A percentile compares a stretch with the other conserved stretches of the same genome.
Conservation (phyloP, 2,797 vertebrate genomes). For the Lepidocolaptes lacrymiger region DNA sequence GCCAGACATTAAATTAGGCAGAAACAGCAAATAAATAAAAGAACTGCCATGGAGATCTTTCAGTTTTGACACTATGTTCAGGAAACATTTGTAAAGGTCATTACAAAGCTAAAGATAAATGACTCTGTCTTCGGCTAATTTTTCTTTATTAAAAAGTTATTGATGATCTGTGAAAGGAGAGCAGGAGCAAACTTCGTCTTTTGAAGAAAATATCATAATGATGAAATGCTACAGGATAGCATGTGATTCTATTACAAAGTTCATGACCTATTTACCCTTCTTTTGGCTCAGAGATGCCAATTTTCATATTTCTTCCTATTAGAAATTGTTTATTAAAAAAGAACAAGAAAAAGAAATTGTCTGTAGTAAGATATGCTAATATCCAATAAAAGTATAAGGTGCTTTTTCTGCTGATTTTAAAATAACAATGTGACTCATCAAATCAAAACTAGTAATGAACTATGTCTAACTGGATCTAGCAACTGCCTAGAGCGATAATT, state of each 20-base stretch:
- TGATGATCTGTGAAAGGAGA: slow-evolving; percentile 1
- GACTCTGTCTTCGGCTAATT: slow-evolving; percentile 25
- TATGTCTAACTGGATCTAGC: slow-evolving; percentile 29
- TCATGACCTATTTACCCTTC: neutral
- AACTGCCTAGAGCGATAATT: slow-evolving; percentile 37
- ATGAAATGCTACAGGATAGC: slow-evolving; percentile 11
- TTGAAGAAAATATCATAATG: slow-evolving; percentile 25
- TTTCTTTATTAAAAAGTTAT: slow-evolving; percentile 60
- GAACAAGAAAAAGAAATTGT: neutral
- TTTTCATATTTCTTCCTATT: neutral
- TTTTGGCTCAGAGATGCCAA: neutral
- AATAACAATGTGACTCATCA: slow-evolving; percentile 22
- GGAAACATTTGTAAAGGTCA: neutral
- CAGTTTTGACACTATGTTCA: neutral
- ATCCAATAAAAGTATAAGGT: neutral
- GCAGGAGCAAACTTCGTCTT: neutral
- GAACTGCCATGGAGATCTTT: neutral
- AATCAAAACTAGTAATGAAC: slow-evolving; percentile 43
- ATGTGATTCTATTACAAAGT: neutral
- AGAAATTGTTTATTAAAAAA: neutral
- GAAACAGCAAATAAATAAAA: slow-evolving; percentile 14
- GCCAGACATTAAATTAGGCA: neutral
- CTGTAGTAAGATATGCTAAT: neutral
- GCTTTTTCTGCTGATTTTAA: slow-evolving; percentile 25
- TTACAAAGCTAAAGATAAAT: neutral